Base-by-base conservation (phyloP, 2,113 vertebrate genomes). In the Cettia cetti region DNA sequence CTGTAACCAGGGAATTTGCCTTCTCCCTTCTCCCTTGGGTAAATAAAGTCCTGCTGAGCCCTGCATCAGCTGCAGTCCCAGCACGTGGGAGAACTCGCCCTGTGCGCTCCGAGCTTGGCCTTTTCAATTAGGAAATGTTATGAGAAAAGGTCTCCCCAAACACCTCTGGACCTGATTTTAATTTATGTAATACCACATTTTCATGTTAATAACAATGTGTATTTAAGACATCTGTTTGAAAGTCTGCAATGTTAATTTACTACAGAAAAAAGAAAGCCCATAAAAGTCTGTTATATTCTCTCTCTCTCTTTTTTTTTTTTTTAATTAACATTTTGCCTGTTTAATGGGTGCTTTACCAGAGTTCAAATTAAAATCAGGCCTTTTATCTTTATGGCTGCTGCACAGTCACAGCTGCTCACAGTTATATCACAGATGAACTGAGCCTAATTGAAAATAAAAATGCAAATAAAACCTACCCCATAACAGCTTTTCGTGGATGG, bases 161-260 rank as follows among this genome's bases (percentile, higher is more conserved):
- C 94, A 96, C 96, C 76, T 93, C 94, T 94, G 97, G 95, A 97
- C 97, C 97, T 98, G 98, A 98, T 96, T 98, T 97, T 98, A 97
- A 98, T 98, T 98, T 98, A 97, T 95, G 97, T 97, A 98, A 98
- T 97, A 98, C 97, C 97, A 97, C 97, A 98, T 98, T 98, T 98
- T 98, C 96, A 97, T 98, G 97, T 97, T 98, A 98, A 98, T 97
- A 98, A 98, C 50, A 95, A 96, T 95, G 96, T 98, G 95, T 97
- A 97, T 97, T 98, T 98, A 98, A 98, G 98, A 98, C 98, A 98
- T 98, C 97, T 98, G 98, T 97, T 98, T 97, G 97, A 98, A 98
- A 97, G 97, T 97, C 97, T 98, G 98, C 97, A 97, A 98, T 97
- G 97, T 97, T 98, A 98, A 98, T 98, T 98, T 97, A 97, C 95